phyloP scores from a whole-genome alignment of 2,888 invertebrate species.

The Eristalis pertinax region DNA sequence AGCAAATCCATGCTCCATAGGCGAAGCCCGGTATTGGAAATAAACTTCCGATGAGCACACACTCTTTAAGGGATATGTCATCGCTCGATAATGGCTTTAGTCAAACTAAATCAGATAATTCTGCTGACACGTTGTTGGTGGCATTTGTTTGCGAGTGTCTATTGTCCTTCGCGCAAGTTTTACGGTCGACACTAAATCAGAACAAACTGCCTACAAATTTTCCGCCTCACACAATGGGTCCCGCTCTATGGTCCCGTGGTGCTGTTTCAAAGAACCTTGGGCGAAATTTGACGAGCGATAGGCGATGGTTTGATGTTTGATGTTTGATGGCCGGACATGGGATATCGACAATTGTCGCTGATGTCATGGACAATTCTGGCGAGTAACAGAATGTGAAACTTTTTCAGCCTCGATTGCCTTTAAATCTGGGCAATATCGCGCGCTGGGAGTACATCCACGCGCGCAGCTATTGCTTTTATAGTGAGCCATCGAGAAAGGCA shows the following conservation, averaged over 20 bases:
- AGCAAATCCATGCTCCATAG: neutral
- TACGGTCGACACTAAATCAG: slow-evolving; percentile 12
- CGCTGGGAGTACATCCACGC: neutral
- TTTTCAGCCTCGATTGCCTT: neutral
- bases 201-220: neutral
- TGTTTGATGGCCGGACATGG: neutral
- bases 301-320: neutral
- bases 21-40: neutral
- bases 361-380: neutral
- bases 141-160: neutral
- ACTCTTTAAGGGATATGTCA: neutral
- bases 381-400: neutral
- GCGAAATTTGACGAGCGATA: neutral
- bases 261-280: neutral
- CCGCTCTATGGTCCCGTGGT: neutral
- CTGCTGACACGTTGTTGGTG: slow-evolving; percentile 30
- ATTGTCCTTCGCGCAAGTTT: slow-evolving; percentile 5
- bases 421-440: neutral
- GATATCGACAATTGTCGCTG: neutral
- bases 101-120: slow-evolving; percentile 21
- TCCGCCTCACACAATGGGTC: neutral
- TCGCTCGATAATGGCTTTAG: slow-evolving; percentile 13
- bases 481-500: neutral
- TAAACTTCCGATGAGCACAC: slow-evolving; percentile 15
- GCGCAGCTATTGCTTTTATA: neutral